A percentile compares a stretch with the other conserved stretches of the same genome.
These are phyloP conservation scores for Drosophila mayaguana DNA, from an alignment of 2,888 invertebrate genomes.

Conservation along the genomic window DNA sequence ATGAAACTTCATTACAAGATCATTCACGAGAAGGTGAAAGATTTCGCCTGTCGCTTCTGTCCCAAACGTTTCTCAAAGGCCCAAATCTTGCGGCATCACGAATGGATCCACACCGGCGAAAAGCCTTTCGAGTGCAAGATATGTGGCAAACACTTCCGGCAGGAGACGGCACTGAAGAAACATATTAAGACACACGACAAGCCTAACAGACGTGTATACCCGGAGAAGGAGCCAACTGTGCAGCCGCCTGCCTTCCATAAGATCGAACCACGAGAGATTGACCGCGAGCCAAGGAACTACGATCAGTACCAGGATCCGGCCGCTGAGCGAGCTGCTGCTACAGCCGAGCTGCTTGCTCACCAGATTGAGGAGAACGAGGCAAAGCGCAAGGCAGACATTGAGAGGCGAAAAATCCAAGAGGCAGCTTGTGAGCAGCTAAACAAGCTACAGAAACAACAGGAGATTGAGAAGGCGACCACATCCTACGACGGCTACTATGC, in stretches of 20 bases:
- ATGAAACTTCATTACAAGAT: slow-evolving; percentile 83
- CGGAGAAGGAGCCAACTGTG: slow-evolving; percentile 48
- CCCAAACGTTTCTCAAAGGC: slow-evolving; percentile 83
- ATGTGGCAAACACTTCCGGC: slow-evolving; percentile 83
- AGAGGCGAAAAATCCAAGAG: slow-evolving; percentile 78
- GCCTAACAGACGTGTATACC: slow-evolving; percentile 60
- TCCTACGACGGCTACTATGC: slow-evolving; percentile 75
- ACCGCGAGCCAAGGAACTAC: slow-evolving; percentile 67
- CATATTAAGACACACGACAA: slow-evolving; percentile 83
- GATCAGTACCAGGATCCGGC: slow-evolving; percentile 77
- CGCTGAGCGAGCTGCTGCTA: slow-evolving; percentile 75
- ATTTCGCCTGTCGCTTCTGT: slow-evolving; percentile 82
- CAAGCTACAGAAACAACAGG: slow-evolving; percentile 73
- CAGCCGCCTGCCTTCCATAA: slow-evolving; percentile 59
- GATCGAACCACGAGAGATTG: slow-evolving; percentile 61
- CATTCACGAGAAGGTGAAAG: slow-evolving; percentile 84
- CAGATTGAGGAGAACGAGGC: slow-evolving; percentile 80
- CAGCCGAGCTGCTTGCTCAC: slow-evolving; percentile 80
- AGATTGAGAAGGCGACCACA: slow-evolving; percentile 72
- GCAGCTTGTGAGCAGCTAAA: slow-evolving; percentile 79
- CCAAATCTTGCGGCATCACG: slow-evolving; percentile 84
- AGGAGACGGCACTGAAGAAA: slow-evolving; percentile 82
- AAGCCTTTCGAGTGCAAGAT: slow-evolving; percentile 83
- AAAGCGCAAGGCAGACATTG: slow-evolving; percentile 78
- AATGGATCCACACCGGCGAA: slow-evolving; percentile 84